Conservation (phyloP, 1,140 invertebrate species). For the Drosophila azteca region DNA sequence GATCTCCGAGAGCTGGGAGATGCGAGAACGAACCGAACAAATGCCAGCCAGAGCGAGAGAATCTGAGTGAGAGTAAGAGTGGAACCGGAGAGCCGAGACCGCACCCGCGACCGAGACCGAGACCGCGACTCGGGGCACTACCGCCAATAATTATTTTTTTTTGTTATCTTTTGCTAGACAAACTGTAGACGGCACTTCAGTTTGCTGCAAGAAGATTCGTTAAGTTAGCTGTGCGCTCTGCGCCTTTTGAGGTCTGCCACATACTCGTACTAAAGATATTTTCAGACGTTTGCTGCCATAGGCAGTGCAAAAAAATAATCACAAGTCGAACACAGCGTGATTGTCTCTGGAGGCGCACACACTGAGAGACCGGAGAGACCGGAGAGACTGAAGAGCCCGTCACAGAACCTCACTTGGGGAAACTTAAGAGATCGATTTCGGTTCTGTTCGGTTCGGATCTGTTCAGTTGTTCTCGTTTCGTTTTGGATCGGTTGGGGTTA, state of each 20-base stretch:
- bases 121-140: too few species aligned
- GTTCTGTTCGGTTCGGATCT: conserved; percentile 18
- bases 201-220: background rate
- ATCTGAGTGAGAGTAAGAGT: conserved; percentile 27
- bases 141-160: conserved; percentile 29
- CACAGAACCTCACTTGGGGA: too few species aligned
- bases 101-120: too few species aligned
- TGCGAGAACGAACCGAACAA: background rate
- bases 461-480: background rate
- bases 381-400: too few species aligned
- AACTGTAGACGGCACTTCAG: conserved; percentile 1
- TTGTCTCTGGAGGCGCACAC: too few species aligned
- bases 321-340: background rate
- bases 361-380: too few species aligned
- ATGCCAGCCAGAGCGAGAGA: background rate
- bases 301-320: conserved; percentile 8
- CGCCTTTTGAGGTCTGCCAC: background rate
- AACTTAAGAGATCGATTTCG: conserved; percentile 7
- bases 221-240: background rate
- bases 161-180: conserved; percentile 37
- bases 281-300: conserved; percentile 12
- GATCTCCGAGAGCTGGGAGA: conserved; percentile 4
- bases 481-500: conserved; percentile 1
- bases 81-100: too few species aligned
- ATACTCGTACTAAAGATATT: conserved; percentile 31